Percentiles rank a stretch among this genome's conserved stretches.
Evolutionary conservation across 2,888 invertebrate species (phyloP).

Genomic region (Amphipoea oculea): DNA sequence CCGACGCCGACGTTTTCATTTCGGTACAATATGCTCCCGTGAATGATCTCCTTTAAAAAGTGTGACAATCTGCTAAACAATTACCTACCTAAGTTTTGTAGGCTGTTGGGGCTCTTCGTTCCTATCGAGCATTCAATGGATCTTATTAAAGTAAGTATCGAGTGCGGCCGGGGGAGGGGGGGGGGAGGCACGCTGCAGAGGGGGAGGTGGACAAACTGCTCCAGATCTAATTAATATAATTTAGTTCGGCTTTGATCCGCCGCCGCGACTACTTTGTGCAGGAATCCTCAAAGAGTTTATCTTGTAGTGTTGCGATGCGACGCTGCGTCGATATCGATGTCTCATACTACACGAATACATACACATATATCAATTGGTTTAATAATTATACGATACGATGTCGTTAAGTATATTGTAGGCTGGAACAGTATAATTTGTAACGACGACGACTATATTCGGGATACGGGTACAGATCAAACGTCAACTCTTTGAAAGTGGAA

Average conservation of each 20-base stretch:
- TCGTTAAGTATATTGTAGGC: not conserved
- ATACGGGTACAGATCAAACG: not conserved
- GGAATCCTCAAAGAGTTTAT: constrained; percentile 61
- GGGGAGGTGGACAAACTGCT: constrained; percentile 34
- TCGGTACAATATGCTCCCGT: not conserved
- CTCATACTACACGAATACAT: not conserved
- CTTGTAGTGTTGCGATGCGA: constrained; percentile 36
- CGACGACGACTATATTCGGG: not conserved
- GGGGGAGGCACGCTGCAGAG: not conserved
- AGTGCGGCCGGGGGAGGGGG: not conserved
- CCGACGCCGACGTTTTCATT: not conserved
- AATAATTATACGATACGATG: not conserved
- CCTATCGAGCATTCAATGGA: constrained; percentile 29
- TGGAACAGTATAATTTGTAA: not conserved
- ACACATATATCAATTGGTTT: not conserved
- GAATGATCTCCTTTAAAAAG: not conserved
- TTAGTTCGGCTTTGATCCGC: constrained; percentile 73
- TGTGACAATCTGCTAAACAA: not conserved
- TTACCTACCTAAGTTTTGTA: not conserved
- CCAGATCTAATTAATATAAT: constrained; percentile 77
- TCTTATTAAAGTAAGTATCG: constrained; percentile 43
- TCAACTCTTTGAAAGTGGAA: not conserved
- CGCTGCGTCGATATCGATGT: not conserved
- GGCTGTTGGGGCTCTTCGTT: not conserved
- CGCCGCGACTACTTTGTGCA: constrained; percentile 56